Conservation (phyloP, 2,113 vertebrate species). For the Toxotes jaculatrix region DNA sequence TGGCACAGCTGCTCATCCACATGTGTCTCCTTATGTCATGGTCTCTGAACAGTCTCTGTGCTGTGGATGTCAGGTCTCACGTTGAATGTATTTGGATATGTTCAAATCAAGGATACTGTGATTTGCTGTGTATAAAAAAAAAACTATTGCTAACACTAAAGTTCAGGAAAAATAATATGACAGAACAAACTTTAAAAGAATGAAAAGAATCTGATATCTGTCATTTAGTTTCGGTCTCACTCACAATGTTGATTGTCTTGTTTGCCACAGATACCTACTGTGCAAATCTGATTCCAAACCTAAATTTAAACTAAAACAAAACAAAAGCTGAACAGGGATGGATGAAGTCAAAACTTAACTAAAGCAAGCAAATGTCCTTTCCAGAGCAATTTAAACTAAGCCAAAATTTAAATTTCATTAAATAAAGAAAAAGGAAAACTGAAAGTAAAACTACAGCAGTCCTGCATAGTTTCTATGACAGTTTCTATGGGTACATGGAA, state of each 20-base stretch:
- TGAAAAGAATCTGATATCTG: neutral
- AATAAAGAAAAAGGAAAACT: neutral
- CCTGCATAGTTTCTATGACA: neutral
- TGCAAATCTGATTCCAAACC: neutral
- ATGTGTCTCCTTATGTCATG: conserved; percentile 64
- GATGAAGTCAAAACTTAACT: neutral
- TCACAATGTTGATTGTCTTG: neutral
- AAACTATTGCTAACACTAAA: neutral
- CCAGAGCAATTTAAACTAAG: neutral
- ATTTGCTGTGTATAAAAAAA: neutral
- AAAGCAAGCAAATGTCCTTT: neutral
- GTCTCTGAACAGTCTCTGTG: conserved; percentile 7
- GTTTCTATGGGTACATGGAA: no score
- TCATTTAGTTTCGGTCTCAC: neutral
- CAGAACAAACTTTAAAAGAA: no score
- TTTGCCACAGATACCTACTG: neutral
- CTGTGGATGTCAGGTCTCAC: conserved; percentile 29
- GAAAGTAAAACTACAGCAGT: neutral
- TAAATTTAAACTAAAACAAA: neutral
- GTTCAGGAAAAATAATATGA: no score
- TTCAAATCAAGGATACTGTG: neutral
- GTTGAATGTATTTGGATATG: conserved; percentile 2
- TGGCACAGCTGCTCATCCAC: conserved; percentile 61
- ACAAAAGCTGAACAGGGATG: neutral
- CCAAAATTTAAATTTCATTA: neutral